Conservation (phyloP, 1,140 invertebrate genomes). For the Acromyrmex charruanus region DNA sequence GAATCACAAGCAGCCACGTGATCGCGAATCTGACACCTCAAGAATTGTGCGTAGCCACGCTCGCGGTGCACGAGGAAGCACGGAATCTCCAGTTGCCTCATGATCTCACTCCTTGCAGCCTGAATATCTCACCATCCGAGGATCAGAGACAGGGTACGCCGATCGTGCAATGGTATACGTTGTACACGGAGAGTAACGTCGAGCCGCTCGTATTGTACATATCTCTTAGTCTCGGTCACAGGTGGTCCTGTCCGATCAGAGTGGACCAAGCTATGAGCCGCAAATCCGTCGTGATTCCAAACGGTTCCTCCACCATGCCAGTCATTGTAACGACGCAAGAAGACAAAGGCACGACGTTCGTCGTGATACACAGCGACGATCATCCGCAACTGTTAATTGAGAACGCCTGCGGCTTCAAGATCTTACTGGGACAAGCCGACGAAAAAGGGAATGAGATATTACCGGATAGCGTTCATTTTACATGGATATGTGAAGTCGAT, state of each 20-base stretch:
- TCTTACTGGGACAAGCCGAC: constrained; percentile 82
- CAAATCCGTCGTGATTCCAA: constrained; percentile 83
- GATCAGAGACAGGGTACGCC: constrained; percentile 85
- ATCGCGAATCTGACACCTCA: constrained; percentile 86
- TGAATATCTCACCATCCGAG: constrained; percentile 82
- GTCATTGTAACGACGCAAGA: constrained; percentile 87
- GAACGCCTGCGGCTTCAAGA: constrained; percentile 85
- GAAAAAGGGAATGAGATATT: constrained; percentile 74
- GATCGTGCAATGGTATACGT: constrained; percentile 85
- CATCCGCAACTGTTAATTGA: constrained; percentile 88
- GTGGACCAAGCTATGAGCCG: constrained; percentile 86
- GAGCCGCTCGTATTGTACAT: constrained; percentile 82
- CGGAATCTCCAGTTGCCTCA: constrained; percentile 80
- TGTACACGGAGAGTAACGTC: constrained; percentile 81
- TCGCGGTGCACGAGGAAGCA: constrained; percentile 85
- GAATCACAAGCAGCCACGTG: constrained; percentile 87
- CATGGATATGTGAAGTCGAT: constrained; percentile 83
- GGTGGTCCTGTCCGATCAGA: constrained; percentile 87
- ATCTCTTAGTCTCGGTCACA: constrained; percentile 82
- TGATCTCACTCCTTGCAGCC: constrained; percentile 81
- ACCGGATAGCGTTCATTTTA: constrained; percentile 81
- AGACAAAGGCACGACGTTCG: constrained; percentile 87
- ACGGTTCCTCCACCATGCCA: constrained; percentile 81
- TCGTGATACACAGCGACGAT: constrained; percentile 88
- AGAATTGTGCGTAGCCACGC: constrained; percentile 85